Conservation (phyloP, 1,140 invertebrate genomes). For the Mesaphorura yosii region DNA sequence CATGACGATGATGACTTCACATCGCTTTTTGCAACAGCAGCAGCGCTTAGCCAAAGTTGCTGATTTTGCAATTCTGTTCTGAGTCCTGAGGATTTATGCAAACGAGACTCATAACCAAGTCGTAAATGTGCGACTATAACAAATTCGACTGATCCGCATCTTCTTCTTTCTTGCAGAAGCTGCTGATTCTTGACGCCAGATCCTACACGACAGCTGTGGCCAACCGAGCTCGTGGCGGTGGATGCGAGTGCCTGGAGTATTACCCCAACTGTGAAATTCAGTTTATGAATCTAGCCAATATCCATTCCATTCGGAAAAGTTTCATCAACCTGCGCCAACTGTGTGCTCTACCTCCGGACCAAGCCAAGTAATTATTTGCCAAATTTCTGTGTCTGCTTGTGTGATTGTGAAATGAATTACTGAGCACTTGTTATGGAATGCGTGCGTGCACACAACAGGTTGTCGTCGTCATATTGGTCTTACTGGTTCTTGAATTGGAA, state of each 20-base stretch:
- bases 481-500: constrained; percentile 8
- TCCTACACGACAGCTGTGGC: constrained; percentile 90
- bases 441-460: neutral
- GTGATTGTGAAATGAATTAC: neutral
- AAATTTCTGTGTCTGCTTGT: neutral
- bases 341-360: constrained; percentile 60
- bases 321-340: constrained; percentile 64
- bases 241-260: constrained; percentile 90
- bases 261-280: constrained; percentile 87
- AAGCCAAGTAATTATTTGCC: constrained; percentile 53
- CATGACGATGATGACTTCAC: no score
- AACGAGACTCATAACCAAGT: no score
- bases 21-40: no score
- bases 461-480: neutral
- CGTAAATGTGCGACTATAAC: no score
- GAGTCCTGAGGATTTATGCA: no score
- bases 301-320: constrained; percentile 82
- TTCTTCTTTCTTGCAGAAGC: constrained; percentile 50
- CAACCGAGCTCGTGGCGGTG: constrained; percentile 88
- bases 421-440: neutral
- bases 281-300: constrained; percentile 95
- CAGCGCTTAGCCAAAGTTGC: no score
- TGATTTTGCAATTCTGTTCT: no score
- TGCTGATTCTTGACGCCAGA: constrained; percentile 87
- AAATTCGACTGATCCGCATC: no score